Percentiles rank a stretch among this genome's conserved stretches.
These are phyloP conservation scores for Alethe diademata DNA, from an alignment of 2,113 vertebrate genomes.

Conservation along the genomic window DNA sequence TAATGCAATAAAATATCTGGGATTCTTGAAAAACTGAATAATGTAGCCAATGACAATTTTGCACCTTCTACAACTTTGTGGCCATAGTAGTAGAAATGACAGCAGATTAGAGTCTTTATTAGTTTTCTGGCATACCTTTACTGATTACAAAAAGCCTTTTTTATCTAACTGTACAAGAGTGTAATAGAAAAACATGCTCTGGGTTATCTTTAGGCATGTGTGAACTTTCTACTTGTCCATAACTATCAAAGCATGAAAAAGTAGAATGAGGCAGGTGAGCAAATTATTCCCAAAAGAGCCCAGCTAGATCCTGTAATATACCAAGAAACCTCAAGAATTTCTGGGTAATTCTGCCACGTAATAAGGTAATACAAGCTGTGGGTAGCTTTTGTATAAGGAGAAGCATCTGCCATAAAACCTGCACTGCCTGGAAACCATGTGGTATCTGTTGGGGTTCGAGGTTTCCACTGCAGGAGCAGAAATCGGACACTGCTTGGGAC, in stretches of 20 bases:
- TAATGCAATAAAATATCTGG: background rate
- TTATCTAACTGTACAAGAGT: background rate
- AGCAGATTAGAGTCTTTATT: background rate
- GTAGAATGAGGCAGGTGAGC: background rate
- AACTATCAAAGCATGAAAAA: background rate
- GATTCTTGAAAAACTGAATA: background rate
- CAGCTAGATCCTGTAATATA: background rate
- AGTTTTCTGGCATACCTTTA: background rate
- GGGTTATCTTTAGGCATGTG: background rate
- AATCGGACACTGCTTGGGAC: background rate
- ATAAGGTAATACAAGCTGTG: background rate
- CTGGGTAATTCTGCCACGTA: background rate
- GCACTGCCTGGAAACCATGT: background rate
- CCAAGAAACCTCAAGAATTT: background rate
- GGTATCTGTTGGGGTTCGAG: background rate
- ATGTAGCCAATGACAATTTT: background rate
- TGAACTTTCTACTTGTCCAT: background rate
- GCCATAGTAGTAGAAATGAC: background rate
- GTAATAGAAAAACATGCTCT: background rate
- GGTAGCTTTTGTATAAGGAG: background rate
- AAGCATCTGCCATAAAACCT: background rate
- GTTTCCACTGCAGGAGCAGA: background rate
- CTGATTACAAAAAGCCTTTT: background rate
- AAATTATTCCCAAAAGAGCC: background rate
- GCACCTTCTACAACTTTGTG: background rate